Base-by-base conservation (phyloP, 2,888 invertebrate genomes). In the Cistogaster globosa region DNA sequence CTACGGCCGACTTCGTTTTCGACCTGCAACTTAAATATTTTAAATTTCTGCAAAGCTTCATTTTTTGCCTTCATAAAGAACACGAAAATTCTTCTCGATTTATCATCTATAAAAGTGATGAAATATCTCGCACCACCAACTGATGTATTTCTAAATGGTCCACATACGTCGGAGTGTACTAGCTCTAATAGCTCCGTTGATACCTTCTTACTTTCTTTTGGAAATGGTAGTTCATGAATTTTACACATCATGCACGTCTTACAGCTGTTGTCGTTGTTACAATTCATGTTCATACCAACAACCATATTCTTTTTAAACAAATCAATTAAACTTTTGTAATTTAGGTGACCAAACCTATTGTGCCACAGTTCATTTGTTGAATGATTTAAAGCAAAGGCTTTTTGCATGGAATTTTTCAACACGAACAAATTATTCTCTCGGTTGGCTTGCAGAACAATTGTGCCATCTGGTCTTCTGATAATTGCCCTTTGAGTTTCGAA, bases 51-150 rank as follows among this genome's bases (percentile, higher is more conserved):
- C 4, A 84, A 32, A 6, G 42, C 75, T 20, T 76, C 63, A 42
- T 18, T 77, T 22, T 83, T 77, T 11, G 76, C 53, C 32, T 45
- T 77, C 42, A 83, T 76, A 65, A 72, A 77, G 42, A 72, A 65
- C 2, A 65, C 51, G 12, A 45, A 45, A 3, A 45, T 12, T 9
- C 81, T 20, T 75, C 69, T 32, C 74, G 74, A 1, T 68, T 77
- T 0, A 75, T 14, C 42, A 75, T 63, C 22, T 63, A 76, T 16
- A n/a, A n/a, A n/a, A n/a, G n/a, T n/a, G n/a, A n/a, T n/a, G n/a
- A n/a, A n/a, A n/a, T n/a, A n/a, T n/a, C 48, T 67, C 0, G 60
- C 7, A 1, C 68, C 67, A 7, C 68, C 68, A 48, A 77, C 7
- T 7, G 76, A 79, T 42, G n/a, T 1, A 2, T 32, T 77, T n/a